Base-by-base conservation (phyloP, 2,888 invertebrate species). In the Watsonalla cultraria region DNA sequence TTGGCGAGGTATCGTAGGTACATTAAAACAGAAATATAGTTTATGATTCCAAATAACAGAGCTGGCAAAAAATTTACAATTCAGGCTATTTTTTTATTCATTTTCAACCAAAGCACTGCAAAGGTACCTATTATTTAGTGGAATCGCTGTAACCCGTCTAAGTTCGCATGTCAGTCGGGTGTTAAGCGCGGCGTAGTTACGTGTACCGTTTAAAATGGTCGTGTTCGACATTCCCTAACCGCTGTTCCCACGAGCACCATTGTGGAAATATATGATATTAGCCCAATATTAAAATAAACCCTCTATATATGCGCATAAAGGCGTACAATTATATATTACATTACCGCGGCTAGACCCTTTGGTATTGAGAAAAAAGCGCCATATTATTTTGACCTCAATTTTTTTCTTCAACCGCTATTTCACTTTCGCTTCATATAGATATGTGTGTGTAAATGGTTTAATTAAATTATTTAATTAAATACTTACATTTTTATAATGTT, bases 151-250 rank as follows among this genome's bases (percentile, higher is more conserved):
- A 65, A 70, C 58, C 58, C 61, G 64, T 55, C 64, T 46, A 46
- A 61, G 68, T 61, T 79, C 59, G 78, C 75, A 68, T 76, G 78
- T 70, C 70, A 62, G 52, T 58, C 47, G 54, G 53, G 62, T 68
- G 72, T 74, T 69, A 70, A 60, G 54, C 53, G 58, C 61, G 51
- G 54, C 60, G 59, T 52, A 51, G 54, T 57, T 54, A 65, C 66
- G 51, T 55, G 64, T 63, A 70, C 68, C 61, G 68, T 72, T 76
- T 74, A 66, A 76, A 77, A 72, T 70, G 69, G 68, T 60, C 66
- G 70, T 71, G 71, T 76, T 71, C 62, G 64, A 73, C 67, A 66
- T 61, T 64, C 57, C 59, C 59, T 54, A 59, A 62, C 58, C 53
- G 55, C 55, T 59, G 59, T 59, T 54, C 46, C 54, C 24, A 47